Evolutionary conservation across 2,797 vertebrate species (phyloP), one percentile per base, ranked within the genome.

Genomic region (Acanthurus leucopareius): DNA sequence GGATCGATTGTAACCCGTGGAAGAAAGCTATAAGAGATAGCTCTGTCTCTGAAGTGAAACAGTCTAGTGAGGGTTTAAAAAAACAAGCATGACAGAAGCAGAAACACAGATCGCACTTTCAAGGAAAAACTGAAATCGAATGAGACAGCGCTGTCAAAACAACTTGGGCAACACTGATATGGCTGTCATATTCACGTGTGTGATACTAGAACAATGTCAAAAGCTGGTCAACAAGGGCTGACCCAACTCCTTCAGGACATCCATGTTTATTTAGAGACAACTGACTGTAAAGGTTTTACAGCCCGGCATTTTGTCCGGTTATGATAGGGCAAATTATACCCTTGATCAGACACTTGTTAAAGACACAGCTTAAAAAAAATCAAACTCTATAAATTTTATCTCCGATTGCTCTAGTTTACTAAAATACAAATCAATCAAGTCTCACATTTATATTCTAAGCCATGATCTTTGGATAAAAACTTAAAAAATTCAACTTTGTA

Each of bases 71-170:
- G 67, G 25, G 20, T 63, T 71, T 69, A 17, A 28, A 48, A 52
- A 60, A 73, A 70, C 65, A 42, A 71, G 22, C 53, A 48, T 44
- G n/a, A 56, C 76, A 62, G 42, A 73, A 44, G 70, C 70, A 79
- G 73, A 79, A 52, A 75, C 69, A 68, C 2, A 71, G 40, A 83
- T 81, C 80, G 77, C 63, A 82, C 67, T 68, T 77, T 78, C 44
- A 82, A 69, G 58, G 48, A 77, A 82, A 86, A 71, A 70, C 32
- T 35, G 8, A 80, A 82, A 90, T 75, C 1, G 17, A 69, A 77
- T 57, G 60, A 85, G 86, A 87, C 84, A 86, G 65, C 0, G 15
- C 65, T 83, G 85, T 91, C 88, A 85, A 72, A 89, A 87, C 89
- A 90, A 64, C 75, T 74, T 64, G 19, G 67, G 68, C 40, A 74